Percentiles rank a stretch among this genome's conserved stretches.
Conservation (phyloP, 2,113 vertebrate species). For the Sigmodon hispidus region DNA sequence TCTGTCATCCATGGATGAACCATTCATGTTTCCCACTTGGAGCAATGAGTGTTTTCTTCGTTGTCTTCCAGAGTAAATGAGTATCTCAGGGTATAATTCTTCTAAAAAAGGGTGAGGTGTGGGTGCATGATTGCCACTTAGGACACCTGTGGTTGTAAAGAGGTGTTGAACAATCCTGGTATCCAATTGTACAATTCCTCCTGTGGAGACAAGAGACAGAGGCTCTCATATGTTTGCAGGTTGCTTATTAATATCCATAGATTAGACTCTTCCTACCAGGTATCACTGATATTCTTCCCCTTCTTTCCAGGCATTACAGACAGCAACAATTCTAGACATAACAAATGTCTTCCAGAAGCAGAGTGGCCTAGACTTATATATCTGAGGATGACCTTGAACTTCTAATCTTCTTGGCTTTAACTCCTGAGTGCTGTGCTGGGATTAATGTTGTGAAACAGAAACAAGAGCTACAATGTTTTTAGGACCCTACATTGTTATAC, state of each 20-base stretch:
- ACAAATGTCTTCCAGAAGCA: neutral
- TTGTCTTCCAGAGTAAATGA: neutral
- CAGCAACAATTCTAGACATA: neutral
- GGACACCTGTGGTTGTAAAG: neutral
- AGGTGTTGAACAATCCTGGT: neutral
- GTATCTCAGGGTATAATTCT: neutral
- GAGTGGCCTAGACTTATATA: neutral
- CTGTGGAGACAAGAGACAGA: conserved; percentile 13
- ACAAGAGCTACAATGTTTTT: neutral
- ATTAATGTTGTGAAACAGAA: neutral
- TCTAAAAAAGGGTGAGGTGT: neutral
- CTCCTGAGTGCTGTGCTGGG: neutral
- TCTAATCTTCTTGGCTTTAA: neutral
- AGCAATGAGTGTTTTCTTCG: neutral
- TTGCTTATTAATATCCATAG: neutral
- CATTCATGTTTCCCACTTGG: neutral
- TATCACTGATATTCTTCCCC: neutral
- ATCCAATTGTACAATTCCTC: neutral
- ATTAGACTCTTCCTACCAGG: neutral
- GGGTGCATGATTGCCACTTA: neutral
- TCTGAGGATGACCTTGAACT: neutral
- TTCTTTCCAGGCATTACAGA: neutral
- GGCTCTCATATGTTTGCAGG: neutral
- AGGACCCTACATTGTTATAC: neutral
- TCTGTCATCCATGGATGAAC: neutral